Evolutionary conservation across 2,888 invertebrate species (phyloP), one percentile per base, ranked within the genome.

Genomic region (Diplazon laetatorius): DNA sequence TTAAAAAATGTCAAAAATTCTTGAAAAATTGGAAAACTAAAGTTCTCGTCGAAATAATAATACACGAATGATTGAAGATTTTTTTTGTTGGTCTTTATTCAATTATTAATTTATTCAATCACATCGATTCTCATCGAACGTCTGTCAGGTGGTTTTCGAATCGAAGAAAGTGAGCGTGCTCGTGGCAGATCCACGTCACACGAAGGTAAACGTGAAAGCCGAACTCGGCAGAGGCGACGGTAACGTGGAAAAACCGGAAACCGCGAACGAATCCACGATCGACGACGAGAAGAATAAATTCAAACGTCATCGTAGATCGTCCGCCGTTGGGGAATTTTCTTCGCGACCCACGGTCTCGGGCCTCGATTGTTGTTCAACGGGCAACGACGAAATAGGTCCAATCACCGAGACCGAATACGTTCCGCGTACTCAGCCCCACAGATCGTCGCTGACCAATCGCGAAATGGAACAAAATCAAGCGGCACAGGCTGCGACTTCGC

Each of bases 121-220:
- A 25, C 25, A 12, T n/a, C 3, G 22, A 12, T 39, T 69, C n/a
- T n/a, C 8, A 14, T 1, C 3, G 69, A 55, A 75, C 72, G 81
- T 59, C 8, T 89, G 88, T 25, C 85, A 95, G 95, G 94, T 95
- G 48, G 94, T 94, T 50, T 95, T 94, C 88, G 94, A 95, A 88
- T 94, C 94, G 1, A 93, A 94, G 76, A 94, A 94, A 82, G 93
- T 95, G 37, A 95, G 95, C 71, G 94, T 95, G 9, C 88, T 95
- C 42, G 92, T 95, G 25, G 94, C 95, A 5, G 94, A 95, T 89
- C 95, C 95, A 0, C 92, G 92, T 55, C 93, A 93, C 85, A 94
- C 94, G 6, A 93, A 94, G 89, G 93, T 95, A 9, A 93, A 94
- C 89, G 93, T 95, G 8, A 89, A 89, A 82, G 86, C 88, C 5